These are phyloP conservation scores for Melanotus villosus DNA, from an alignment of 2,888 invertebrate species.

Conservation along the genomic window DNA sequence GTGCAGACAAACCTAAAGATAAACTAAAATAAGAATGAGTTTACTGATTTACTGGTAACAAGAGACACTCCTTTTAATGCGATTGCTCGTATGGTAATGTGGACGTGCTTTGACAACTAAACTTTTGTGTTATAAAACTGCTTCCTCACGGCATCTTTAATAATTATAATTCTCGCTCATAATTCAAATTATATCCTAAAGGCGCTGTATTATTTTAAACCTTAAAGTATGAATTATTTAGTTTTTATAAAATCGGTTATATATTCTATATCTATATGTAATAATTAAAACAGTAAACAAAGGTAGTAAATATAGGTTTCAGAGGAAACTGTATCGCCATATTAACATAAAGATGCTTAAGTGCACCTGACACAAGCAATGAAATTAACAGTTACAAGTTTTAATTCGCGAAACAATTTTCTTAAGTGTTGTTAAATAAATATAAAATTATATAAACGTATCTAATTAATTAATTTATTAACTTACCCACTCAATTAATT, in stretches of 20 bases:
- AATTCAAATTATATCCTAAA: not conserved
- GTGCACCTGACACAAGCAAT: no score
- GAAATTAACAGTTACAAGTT: no score
- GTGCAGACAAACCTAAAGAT: not conserved
- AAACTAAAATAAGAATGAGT: not conserved
- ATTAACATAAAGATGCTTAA: no score
- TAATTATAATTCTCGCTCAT: slow-evolving; percentile 1
- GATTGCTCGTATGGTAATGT: slow-evolving; percentile 7
- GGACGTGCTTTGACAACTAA: slow-evolving; percentile 20
- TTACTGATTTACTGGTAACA: slow-evolving; percentile 5
- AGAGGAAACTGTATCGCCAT: no score
- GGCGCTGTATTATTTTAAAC: not conserved
- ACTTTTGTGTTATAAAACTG: slow-evolving; percentile 18
- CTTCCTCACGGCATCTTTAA: slow-evolving; percentile 4
- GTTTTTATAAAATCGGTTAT: not conserved
- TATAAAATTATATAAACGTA: no score
- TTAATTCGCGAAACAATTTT: no score
- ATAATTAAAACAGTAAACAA: no score
- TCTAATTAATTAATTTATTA: no score
- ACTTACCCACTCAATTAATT: no score
- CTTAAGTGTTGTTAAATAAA: no score
- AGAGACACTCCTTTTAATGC: slow-evolving; percentile 6
- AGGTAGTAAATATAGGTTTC: no score
- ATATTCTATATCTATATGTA: not conserved
- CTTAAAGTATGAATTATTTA: slow-evolving; percentile 5